Conservation (phyloP, 2,113 vertebrate species). For the Pteropus alecto region DNA sequence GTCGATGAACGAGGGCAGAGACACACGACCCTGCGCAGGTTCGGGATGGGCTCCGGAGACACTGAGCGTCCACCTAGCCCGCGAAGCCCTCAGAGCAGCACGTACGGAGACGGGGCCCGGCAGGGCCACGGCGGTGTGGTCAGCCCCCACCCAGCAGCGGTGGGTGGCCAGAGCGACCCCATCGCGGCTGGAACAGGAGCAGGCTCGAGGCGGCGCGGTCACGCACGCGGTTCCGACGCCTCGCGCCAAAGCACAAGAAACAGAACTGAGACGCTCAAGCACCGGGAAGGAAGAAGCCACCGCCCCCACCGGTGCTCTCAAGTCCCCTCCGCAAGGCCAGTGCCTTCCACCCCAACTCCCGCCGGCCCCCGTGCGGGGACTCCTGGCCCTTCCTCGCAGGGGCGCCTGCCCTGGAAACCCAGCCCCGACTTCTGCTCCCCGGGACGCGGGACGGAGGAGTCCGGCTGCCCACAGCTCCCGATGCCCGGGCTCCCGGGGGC, state of each 20-base stretch:
- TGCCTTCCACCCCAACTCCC: no score
- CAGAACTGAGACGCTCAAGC: no score
- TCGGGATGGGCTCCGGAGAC: not conserved
- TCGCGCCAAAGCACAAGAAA: not conserved
- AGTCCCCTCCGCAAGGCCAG: not conserved
- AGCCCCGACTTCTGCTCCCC: no score
- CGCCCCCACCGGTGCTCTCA: not conserved
- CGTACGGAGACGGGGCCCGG: rapidly evolving
- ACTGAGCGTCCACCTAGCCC: not conserved
- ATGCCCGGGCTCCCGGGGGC: not conserved
- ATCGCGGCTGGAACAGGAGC: rapidly evolving
- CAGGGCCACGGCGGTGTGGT: rapidly evolving
- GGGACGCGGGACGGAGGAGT: no score
- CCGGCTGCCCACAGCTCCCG: no score
- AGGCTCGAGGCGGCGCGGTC: rapidly evolving
- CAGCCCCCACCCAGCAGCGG: rapidly evolving
- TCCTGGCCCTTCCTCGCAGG: no score
- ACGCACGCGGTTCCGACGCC: not conserved
- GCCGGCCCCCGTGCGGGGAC: no score
- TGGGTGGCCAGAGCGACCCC: no score
- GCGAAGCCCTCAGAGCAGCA: no score
- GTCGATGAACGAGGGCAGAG: not conserved
- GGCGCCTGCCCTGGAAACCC: no score
- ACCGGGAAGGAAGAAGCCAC: not conserved
- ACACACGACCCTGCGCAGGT: no score